Base-by-base conservation (phyloP, 2,797 vertebrate species). In the Melanotaenia maccullochi region DNA sequence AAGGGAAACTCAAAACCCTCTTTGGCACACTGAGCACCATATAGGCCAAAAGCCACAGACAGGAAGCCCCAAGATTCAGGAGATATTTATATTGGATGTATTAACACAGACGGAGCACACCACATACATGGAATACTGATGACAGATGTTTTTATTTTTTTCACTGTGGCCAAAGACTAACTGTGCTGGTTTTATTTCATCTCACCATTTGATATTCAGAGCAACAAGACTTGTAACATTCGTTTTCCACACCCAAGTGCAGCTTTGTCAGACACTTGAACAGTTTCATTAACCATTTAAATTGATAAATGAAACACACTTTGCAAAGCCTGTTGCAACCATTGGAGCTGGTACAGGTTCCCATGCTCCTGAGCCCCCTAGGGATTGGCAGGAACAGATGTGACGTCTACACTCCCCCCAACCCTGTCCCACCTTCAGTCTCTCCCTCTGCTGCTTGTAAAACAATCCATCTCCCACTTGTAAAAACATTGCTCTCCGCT, bases 301-400 rank as follows among this genome's bases (percentile, higher is more conserved):
- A 84, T 65, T 85, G 86, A 89, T 68, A 83, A 86, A 91, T 86
- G 68, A 83, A 85, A 80, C 51, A 55, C 42, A 73, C 49, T 70
- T 71, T 74, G 49, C n/a, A 59, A 74, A 76, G 85, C 81, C 84
- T 68, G 67, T 66, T 83, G 71, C 85, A 80, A 59, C 69, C 35
- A 80, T 24, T 75, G 67, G 79, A 76, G 71, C 72, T 70, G 6
- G 56, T 63, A 58, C 65, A 77, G 66, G 83, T 94, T 91, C 93
- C 77, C 88, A 88, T 91, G 93, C 81, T 84, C 77, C 68, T 0
- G 14, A n/a, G 18, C 20, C 88, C 86, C 83, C 84, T 0, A 5
- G 88, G 90, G 94, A 94, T 82, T 86, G 88, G 89, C 84, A 78
- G 87, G 85, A 94, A 90, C 95, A 95, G 94, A 92, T 95, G 94